phyloP scores from a whole-genome alignment of 2,888 invertebrate species.

The Eupithecia exiguata region DNA sequence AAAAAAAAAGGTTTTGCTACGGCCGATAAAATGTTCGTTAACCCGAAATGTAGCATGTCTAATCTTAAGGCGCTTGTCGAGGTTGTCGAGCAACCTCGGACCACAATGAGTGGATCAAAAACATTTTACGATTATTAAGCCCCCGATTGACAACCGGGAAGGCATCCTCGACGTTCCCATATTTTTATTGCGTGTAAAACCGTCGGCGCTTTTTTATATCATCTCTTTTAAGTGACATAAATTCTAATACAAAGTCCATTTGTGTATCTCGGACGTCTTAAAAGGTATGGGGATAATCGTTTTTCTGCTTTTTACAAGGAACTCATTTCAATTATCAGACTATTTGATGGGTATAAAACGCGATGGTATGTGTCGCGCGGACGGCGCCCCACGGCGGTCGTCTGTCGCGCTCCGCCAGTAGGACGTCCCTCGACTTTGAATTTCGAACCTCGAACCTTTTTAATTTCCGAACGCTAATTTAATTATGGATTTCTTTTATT shows the following conservation, averaged over 20 bases:
- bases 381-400: constrained; percentile 77
- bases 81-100: constrained; percentile 43
- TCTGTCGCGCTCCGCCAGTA: constrained; percentile 47
- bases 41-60: constrained; percentile 41
- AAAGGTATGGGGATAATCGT: constrained; percentile 83
- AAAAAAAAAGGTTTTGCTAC: constrained; percentile 9
- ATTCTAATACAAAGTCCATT: constrained; percentile 84
- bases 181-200: constrained; percentile 84
- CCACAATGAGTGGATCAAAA: constrained; percentile 69
- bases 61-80: constrained; percentile 47
- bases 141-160: constrained; percentile 81
- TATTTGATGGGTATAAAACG: constrained; percentile 81
- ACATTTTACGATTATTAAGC: constrained; percentile 83
- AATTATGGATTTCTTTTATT: constrained; percentile 71
- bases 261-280: constrained; percentile 83
- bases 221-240: constrained; percentile 83
- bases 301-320: constrained; percentile 83
- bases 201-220: constrained; percentile 82
- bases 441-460: constrained; percentile 55
- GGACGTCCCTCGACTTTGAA: constrained; percentile 66
- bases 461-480: constrained; percentile 80
- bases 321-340: constrained; percentile 83
- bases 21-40: constrained; percentile 30
- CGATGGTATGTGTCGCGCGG: constrained; percentile 75
- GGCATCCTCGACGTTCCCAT: constrained; percentile 79